Percentiles rank a stretch among this genome's conserved stretches.
phyloP scores from a whole-genome alignment of 2,113 vertebrate species.

The Triplophysa rosa region DNA sequence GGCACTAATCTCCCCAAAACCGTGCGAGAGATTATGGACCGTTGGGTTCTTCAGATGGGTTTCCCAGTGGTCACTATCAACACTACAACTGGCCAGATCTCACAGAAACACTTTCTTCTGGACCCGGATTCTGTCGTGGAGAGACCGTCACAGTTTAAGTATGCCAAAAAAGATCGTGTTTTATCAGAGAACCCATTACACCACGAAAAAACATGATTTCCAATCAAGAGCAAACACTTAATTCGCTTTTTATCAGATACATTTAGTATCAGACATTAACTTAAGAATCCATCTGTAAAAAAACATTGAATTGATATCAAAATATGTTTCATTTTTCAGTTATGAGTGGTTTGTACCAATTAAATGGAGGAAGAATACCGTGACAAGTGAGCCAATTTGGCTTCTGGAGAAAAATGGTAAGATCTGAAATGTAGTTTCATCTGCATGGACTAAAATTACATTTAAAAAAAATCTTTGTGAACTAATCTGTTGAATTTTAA shows the following conservation, averaged over 20 bases:
- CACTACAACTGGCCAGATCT: slow-evolving; percentile 63
- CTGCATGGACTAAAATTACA: not conserved
- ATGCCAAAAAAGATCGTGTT: slow-evolving; percentile 48
- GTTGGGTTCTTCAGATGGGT: slow-evolving; percentile 92
- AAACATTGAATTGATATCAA: not conserved
- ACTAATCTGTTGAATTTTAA: not conserved
- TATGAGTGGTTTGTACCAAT: slow-evolving; percentile 78
- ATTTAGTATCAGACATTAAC: not conserved
- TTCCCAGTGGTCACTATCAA: slow-evolving; percentile 85
- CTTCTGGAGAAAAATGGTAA: slow-evolving; percentile 56
- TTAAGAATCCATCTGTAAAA: not conserved
- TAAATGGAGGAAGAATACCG: slow-evolving; percentile 1
- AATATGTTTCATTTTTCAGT: slow-evolving; percentile 58
- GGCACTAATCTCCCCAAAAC: slow-evolving; percentile 44
- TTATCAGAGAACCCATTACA: no score
- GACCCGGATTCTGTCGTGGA: slow-evolving; percentile 66
- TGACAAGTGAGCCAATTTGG: rapidly evolving
- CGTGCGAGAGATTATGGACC: slow-evolving; percentile 82
- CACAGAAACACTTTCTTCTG: slow-evolving; percentile 85
- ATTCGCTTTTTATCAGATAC: no score
- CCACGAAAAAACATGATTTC: not conserved
- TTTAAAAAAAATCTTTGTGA: not conserved
- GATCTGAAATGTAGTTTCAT: not conserved
- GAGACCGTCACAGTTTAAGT: slow-evolving; percentile 74
- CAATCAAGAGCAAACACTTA: no score